Evolutionary conservation across 1,140 invertebrate species (phyloP).

Genomic region (Drosophila nasuta): DNA sequence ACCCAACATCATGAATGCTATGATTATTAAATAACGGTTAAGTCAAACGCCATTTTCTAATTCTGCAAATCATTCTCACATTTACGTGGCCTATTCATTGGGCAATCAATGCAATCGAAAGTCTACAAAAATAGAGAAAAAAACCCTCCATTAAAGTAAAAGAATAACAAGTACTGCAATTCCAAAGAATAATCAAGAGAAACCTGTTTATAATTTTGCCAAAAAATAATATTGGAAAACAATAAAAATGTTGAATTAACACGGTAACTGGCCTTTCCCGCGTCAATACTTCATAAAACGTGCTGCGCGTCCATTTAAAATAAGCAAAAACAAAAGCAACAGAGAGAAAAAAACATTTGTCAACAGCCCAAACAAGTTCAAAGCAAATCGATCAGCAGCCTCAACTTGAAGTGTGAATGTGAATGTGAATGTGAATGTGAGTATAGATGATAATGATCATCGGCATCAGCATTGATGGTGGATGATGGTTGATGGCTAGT

Average conservation of each 20-base stretch:
- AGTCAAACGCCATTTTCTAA: conserved; percentile 70
- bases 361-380: conserved; percentile 60
- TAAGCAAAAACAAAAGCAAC: not conserved
- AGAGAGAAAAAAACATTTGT: conserved; percentile 46
- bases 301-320: conserved; percentile 48
- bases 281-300: conserved; percentile 39
- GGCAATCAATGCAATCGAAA: conserved; percentile 63
- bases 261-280: conserved; percentile 62
- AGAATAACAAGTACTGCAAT: conserved; percentile 56
- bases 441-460: conserved; percentile 57
- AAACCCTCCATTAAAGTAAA: conserved; percentile 30
- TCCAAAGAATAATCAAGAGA: conserved; percentile 10
- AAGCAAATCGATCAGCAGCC: conserved; percentile 57
- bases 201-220: conserved; percentile 51
- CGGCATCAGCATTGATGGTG: conserved; percentile 28
- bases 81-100: conserved; percentile 58
- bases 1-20: conserved; percentile 54
- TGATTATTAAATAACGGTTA: conserved; percentile 81
- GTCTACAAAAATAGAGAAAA: conserved; percentile 28
- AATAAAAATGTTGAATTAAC: conserved; percentile 59
- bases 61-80: conserved; percentile 78
- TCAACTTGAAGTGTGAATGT: conserved; percentile 34
- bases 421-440: conserved; percentile 33
- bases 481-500: conserved; percentile 30
- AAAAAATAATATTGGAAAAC: conserved; percentile 51